These are phyloP conservation scores for Heliconius sara DNA, from an alignment of 2,888 invertebrate species.

Conservation along the genomic window DNA sequence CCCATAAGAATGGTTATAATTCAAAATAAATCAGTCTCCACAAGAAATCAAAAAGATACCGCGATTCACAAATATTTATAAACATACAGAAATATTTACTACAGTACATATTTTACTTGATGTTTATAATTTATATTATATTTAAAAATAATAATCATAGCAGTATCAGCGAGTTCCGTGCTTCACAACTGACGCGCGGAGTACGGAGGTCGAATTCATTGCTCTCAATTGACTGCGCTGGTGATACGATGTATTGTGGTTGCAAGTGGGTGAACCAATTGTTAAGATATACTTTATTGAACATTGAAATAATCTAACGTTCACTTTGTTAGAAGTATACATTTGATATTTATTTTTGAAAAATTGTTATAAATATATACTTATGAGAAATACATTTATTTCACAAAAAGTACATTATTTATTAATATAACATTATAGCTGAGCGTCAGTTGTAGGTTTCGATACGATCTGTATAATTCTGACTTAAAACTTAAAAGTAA, in stretches of 20 bases:
- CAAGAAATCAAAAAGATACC: neutral
- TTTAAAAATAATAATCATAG: conserved; percentile 11
- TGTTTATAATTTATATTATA: too few relatives aligned
- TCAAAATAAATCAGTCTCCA: neutral
- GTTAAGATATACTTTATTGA: conserved; percentile 47
- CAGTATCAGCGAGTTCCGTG: conserved; percentile 19
- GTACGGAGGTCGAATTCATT: conserved; percentile 73
- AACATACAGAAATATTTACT: neutral
- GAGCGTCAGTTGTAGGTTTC: neutral
- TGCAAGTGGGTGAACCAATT: conserved; percentile 51
- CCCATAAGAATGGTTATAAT: neutral
- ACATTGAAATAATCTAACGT: conserved; percentile 26
- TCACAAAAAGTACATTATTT: too few relatives aligned
- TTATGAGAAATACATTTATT: too few relatives aligned
- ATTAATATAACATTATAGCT: neutral
- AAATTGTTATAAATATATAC: neutral
- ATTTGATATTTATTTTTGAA: neutral
- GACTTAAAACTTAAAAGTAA: neutral
- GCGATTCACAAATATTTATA: neutral
- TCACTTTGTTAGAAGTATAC: neutral
- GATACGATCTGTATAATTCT: neutral
- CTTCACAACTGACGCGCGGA: conserved; percentile 16
- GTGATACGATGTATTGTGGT: conserved; percentile 58
- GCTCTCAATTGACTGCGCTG: conserved; percentile 68
- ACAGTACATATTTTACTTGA: too few relatives aligned